Evolutionary conservation across 2,797 vertebrate genomes (phyloP), one percentile per base, ranked within the genome.

Genomic region (Periophthalmus magnuspinnatus): DNA sequence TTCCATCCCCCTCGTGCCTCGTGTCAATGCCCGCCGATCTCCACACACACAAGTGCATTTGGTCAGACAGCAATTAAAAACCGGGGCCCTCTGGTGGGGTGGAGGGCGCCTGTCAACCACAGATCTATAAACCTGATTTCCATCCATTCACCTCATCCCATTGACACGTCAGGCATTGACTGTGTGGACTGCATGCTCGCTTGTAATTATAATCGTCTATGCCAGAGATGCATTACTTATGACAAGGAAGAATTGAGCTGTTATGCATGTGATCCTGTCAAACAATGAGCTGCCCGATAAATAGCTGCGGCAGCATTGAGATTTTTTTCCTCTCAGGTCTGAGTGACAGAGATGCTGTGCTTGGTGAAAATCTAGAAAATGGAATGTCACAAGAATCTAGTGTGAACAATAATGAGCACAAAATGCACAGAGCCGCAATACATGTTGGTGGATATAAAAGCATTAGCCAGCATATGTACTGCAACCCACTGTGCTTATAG

Each of bases 41-140:
- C 82, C 79, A 80, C 88, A 81, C 82, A 79, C 77, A 76, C 59
- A 38, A 83, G 71, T 77, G 62, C 2, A 68, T 62, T 74, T 71
- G 86, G 83, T 84, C 84, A 82, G 86, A 80, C 79, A 65, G 89
- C 90, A 92, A 92, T 92, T 90, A 90, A 91, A 59, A 90, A 83
- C 78, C 88, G 55, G 5, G 41, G 65, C 72, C 85, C 72, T 73
- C 69, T 32, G n/a, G 75, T 58, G 76, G 75, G 81, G 61, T 74
- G 72, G 65, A 50, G 69, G 80, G 69, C 19, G 48, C 28, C 24
- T 65, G 72, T 32, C 72, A 76, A 91, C 92, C 91, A 55, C 93
- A 86, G 82, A 93, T 93, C 91, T 81, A 93, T 93, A 93, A 83
- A 83, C 76, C 88, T 85, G 89, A 93, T 91, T 91, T 88, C 81